Conservation (phyloP, 2,797 vertebrate genomes). For the Petrocephalus schoutedeni region DNA sequence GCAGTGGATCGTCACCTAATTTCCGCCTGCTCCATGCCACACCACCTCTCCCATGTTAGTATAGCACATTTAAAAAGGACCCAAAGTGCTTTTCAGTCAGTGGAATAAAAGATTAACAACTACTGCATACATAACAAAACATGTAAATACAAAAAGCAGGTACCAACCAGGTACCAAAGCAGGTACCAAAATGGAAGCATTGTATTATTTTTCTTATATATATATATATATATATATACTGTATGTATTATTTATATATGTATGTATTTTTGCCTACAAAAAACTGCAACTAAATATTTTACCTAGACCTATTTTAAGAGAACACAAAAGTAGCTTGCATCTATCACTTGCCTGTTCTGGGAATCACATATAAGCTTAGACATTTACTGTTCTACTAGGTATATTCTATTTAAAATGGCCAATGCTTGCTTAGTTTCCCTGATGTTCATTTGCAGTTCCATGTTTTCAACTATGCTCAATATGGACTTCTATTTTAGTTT, state of each 20-base stretch:
- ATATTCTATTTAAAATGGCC: not conserved
- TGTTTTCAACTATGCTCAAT: not conserved
- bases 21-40: no score
- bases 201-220: no score
- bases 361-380: not conserved
- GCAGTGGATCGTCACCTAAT: no score
- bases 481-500: not conserved
- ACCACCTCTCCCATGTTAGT: not conserved
- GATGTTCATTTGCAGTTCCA: not conserved
- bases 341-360: not conserved
- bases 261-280: not conserved
- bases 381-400: not conserved
- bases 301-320: not conserved
- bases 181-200: not conserved
- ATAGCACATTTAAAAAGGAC: not conserved
- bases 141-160: not conserved
- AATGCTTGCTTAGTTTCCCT: not conserved
- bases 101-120: not conserved
- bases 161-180: no score
- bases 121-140: not conserved
- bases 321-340: not conserved
- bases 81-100: not conserved
- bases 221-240: no score
- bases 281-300: not conserved
- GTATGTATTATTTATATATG: no score